Percentiles rank a stretch among this genome's conserved stretches.
phyloP scores from a whole-genome alignment of 2,888 invertebrate species.

The Thymelicus lineola region DNA sequence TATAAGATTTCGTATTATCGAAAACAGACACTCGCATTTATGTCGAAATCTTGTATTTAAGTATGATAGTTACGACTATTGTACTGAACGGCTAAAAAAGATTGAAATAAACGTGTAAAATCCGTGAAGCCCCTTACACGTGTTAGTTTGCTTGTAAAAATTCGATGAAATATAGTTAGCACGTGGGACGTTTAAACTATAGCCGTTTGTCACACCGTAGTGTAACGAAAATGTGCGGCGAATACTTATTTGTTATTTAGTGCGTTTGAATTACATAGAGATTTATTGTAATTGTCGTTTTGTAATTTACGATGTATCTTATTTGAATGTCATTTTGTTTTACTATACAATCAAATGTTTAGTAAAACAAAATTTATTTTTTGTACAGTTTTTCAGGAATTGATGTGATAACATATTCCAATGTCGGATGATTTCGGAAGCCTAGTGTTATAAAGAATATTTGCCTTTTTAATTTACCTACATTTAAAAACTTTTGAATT shows the following conservation, averaged over 20 bases:
- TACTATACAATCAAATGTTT: neutral
- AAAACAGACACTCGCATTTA: no score
- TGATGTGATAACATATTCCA: no score
- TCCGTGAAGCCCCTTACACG: neutral
- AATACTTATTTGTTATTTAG: slow-evolving; percentile 17
- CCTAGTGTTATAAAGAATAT: no score
- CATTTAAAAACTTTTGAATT: no score
- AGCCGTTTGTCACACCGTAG: slow-evolving; percentile 41
- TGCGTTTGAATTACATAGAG: slow-evolving; percentile 2
- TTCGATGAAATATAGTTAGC: slow-evolving; percentile 43
- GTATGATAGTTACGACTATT: no score
- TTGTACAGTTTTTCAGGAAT: no score
- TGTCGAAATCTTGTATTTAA: no score
- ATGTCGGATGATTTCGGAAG: no score
- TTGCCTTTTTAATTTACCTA: no score
- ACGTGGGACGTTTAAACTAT: slow-evolving; percentile 39
- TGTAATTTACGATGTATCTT: neutral
- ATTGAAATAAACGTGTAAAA: neutral
- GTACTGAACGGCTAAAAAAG: no score
- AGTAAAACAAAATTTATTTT: no score
- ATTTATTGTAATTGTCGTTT: slow-evolving; percentile 7
- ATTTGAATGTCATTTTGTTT: neutral
- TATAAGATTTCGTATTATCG: no score
- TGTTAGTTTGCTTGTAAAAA: slow-evolving; percentile 24
- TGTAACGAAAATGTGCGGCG: slow-evolving; percentile 25